A percentile compares a stretch with the other conserved stretches of the same genome.
Evolutionary conservation across 2,888 invertebrate species (phyloP).

Genomic region (Mythimna loreyi): DNA sequence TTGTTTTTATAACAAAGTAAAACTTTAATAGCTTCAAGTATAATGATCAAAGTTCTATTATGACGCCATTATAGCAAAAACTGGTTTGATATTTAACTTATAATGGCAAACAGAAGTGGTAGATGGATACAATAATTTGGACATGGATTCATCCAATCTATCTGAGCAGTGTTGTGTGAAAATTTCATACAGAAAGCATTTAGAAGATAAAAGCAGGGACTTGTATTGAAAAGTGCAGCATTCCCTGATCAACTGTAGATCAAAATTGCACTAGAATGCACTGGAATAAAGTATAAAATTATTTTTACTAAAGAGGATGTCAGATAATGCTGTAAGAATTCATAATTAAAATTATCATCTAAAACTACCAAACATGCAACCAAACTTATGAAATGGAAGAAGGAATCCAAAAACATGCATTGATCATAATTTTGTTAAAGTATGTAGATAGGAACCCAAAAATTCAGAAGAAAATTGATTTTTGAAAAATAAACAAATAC

Average conservation of each 20-base stretch:
- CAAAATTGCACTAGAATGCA: not conserved
- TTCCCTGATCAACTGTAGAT: conserved; percentile 9
- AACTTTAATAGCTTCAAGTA: conserved; percentile 20
- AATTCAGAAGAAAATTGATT: not conserved
- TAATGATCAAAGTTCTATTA: conserved; percentile 10
- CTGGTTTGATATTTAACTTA: conserved; percentile 6
- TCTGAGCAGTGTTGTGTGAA: conserved; percentile 1
- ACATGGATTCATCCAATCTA: not conserved
- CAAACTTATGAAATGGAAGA: conserved; percentile 52
- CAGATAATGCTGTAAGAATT: conserved; percentile 30
- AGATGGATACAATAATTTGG: not conserved
- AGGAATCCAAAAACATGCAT: conserved; percentile 56
- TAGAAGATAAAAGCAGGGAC: conserved; percentile 18
- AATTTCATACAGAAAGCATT: not conserved
- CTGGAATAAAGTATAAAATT: not conserved
- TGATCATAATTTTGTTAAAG: conserved; percentile 22
- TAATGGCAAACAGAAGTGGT: not conserved
- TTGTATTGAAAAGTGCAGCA: conserved; percentile 18
- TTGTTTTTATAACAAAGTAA: conserved; percentile 40
- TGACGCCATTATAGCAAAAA: conserved; percentile 17
- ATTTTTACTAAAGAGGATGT: not conserved
- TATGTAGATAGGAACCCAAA: conserved; percentile 42
- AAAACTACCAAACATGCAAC: conserved; percentile 62
- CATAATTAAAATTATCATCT: conserved; percentile 19
- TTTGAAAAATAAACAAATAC: conserved; percentile 55